Evolutionary conservation across 2,113 vertebrate species (phyloP).

Genomic region (Myiagra hebetior): DNA sequence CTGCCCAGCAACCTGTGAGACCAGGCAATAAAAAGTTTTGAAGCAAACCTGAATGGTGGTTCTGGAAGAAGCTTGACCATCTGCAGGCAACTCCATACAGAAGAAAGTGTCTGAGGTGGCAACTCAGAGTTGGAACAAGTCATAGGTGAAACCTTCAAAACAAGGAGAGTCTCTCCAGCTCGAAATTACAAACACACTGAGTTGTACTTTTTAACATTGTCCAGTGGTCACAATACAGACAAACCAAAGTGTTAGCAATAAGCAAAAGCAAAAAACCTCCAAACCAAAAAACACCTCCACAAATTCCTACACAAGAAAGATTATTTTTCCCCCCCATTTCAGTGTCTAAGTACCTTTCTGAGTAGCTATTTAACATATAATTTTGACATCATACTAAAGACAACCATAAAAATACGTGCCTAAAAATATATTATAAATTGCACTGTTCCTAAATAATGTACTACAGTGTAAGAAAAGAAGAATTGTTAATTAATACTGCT

Average conservation of each 20-base stretch:
- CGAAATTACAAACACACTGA: background rate
- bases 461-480: background rate
- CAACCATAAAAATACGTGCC: background rate
- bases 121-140: background rate
- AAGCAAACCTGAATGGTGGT: background rate
- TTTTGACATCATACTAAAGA: background rate
- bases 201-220: background rate
- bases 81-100: background rate
- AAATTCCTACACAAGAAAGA: background rate
- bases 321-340: background rate
- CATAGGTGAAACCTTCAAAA: background rate
- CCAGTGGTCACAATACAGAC: background rate
- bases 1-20: background rate
- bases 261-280: background rate
- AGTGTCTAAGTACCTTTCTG: background rate
- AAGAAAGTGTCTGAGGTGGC: background rate
- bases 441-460: background rate
- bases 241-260: background rate
- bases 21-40: background rate
- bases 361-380: background rate
- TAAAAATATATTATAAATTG: background rate
- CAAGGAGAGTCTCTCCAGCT: background rate
- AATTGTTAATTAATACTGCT: conserved; percentile 30
- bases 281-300: background rate
- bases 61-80: background rate